Conservation (phyloP, 1,140 invertebrate species). For the Antheraea mylitta region DNA sequence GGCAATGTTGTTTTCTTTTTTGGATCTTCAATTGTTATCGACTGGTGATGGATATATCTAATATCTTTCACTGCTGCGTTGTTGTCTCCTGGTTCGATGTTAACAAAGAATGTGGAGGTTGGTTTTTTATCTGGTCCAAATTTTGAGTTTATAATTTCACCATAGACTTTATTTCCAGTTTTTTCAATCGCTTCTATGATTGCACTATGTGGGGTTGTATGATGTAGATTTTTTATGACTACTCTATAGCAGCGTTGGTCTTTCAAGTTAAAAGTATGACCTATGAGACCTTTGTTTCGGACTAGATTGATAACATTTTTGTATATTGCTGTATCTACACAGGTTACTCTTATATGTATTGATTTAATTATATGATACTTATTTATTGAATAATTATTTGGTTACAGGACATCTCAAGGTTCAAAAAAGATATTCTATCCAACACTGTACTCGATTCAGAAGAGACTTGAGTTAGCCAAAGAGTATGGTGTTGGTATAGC, state of each 20-base stretch:
- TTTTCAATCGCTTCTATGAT: constrained; percentile 8
- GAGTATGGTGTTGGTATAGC: constrained; percentile 91
- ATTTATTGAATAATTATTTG: constrained; percentile 13
- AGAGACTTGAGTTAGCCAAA: constrained; percentile 88
- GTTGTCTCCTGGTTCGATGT: no score
- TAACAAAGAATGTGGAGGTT: no score
- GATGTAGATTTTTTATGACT: constrained; percentile 7
- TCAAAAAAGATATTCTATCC: constrained; percentile 93
- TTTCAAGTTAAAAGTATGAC: constrained; percentile 5
- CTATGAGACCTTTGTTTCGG: no score
- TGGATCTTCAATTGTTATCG: no score
- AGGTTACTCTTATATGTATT: neutral
- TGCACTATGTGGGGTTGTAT: neutral
- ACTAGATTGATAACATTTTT: no score
- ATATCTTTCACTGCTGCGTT: no score
- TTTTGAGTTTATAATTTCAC: constrained; percentile 4
- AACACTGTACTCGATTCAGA: constrained; percentile 90
- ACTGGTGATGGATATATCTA: no score
- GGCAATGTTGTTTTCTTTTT: no score
- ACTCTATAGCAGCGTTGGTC: neutral
- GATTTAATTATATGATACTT: neutral
- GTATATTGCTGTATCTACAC: neutral
- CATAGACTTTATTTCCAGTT: neutral
- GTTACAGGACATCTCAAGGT: constrained; percentile 81
- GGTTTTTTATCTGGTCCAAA: no score